These are phyloP conservation scores for Dysdera silvatica DNA, from an alignment of 1,140 invertebrate genomes.

Conservation along the genomic window DNA sequence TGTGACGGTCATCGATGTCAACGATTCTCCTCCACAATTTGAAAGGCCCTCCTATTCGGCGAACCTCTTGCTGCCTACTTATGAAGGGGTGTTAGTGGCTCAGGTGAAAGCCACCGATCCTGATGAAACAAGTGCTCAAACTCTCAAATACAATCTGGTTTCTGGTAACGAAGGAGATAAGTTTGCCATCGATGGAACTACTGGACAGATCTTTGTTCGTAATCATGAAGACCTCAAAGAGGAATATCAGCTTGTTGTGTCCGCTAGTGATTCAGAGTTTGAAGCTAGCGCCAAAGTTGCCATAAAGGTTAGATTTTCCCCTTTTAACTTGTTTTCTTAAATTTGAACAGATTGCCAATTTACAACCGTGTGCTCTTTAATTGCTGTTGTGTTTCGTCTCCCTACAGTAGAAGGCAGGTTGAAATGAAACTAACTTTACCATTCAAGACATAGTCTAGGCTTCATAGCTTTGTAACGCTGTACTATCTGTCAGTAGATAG, in stretches of 20 bases:
- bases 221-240: constrained; percentile 49
- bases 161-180: constrained; percentile 69
- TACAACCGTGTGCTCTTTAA: too few species aligned
- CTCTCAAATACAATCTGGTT: constrained; percentile 68
- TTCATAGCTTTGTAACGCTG: too few species aligned
- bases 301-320: constrained; percentile 57
- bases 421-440: too few species aligned
- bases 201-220: constrained; percentile 62
- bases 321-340: too few species aligned
- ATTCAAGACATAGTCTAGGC: too few species aligned
- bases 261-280: constrained; percentile 53
- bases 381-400: too few species aligned
- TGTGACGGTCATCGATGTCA: constrained; percentile 70
- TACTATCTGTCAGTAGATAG: too few species aligned
- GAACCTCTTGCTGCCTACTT: constrained; percentile 62
- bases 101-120: constrained; percentile 62
- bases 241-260: constrained; percentile 45
- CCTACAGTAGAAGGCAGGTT: too few species aligned
- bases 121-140: constrained; percentile 47
- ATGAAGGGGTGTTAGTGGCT: constrained; percentile 42
- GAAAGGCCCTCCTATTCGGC: constrained; percentile 61
- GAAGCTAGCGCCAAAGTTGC: constrained; percentile 46
- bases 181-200: constrained; percentile 65
- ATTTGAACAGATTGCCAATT: too few species aligned
- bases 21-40: constrained; percentile 77